Conservation (phyloP, 1,140 invertebrate species). For the Orius laevigatus region DNA sequence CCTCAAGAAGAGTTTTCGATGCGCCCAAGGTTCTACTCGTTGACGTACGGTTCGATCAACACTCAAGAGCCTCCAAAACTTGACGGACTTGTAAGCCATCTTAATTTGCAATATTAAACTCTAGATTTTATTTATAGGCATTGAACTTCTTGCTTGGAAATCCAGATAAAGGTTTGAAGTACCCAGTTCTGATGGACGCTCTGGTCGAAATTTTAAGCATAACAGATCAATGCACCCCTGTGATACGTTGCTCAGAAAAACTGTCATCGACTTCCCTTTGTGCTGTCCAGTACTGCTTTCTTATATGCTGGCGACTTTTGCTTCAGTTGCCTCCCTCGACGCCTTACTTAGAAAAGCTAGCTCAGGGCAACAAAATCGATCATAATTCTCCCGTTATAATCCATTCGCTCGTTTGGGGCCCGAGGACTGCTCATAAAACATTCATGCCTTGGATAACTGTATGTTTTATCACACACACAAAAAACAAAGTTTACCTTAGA, state of each 20-base stretch:
- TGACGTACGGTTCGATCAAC: constrained; percentile 58
- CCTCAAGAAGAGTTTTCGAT: constrained; percentile 56
- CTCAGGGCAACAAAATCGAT: constrained; percentile 35
- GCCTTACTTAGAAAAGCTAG: constrained; percentile 64
- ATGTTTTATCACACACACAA: constrained; percentile 12
- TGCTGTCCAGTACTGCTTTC: constrained; percentile 82
- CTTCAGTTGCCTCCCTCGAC: constrained; percentile 74
- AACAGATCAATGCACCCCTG: constrained; percentile 38
- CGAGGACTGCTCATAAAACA: constrained; percentile 50
- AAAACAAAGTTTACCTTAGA: constrained; percentile 20
- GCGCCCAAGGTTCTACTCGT: constrained; percentile 72
- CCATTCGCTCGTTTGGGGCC: constrained; percentile 57
- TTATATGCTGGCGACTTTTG: constrained; percentile 63
- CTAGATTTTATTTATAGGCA: constrained; percentile 34
- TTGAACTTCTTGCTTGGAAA: constrained; percentile 85
- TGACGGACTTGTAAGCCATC: constrained; percentile 55
- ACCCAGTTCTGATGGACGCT: constrained; percentile 70
- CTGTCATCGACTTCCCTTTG: constrained; percentile 51
- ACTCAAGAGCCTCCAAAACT: constrained; percentile 59
- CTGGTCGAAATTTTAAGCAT: constrained; percentile 60
- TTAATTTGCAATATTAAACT: constrained; percentile 7
- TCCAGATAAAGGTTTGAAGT: constrained; percentile 68
- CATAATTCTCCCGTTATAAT: constrained; percentile 36
- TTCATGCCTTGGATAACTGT: constrained; percentile 56
- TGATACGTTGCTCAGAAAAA: constrained; percentile 32